Conservation (phyloP, 2,888 invertebrate genomes). For the Melitaea athalia region DNA sequence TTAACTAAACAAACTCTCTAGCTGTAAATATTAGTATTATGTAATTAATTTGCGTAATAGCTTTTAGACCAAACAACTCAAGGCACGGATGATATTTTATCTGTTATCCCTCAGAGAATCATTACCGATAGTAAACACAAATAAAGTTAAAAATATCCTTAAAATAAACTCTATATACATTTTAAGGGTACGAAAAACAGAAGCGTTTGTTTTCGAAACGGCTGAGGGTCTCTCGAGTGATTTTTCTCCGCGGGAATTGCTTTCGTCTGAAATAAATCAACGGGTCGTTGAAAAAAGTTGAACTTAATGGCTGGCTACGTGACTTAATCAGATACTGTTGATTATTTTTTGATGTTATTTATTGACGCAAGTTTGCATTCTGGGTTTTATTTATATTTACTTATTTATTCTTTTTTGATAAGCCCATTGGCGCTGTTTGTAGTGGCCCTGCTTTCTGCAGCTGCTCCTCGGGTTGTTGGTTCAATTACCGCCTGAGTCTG, state of each 20-base stretch:
- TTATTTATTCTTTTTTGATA: no score
- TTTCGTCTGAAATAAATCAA: not conserved
- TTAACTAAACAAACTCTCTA: no score
- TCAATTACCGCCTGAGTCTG: no score
- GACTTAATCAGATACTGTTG: not conserved
- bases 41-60: not conserved
- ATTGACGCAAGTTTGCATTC: no score
- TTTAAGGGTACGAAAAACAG: not conserved
- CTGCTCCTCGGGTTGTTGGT: no score
- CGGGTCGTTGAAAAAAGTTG: not conserved
- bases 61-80: not conserved
- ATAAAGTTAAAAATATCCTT: not conserved
- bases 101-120: not conserved
- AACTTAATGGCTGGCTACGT: not conserved
- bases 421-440: no score
- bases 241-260: not conserved
- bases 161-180: not conserved
- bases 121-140: not conserved
- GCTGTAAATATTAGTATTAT: no score
- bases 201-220: not conserved
- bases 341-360: not conserved
- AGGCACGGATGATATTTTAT: not conserved
- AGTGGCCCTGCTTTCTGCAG: no score
- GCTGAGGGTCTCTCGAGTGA: not conserved
- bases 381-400: no score